These are phyloP conservation scores for Dendrolimus kikuchii DNA, from an alignment of 1,140 invertebrate genomes.

Conservation along the genomic window DNA sequence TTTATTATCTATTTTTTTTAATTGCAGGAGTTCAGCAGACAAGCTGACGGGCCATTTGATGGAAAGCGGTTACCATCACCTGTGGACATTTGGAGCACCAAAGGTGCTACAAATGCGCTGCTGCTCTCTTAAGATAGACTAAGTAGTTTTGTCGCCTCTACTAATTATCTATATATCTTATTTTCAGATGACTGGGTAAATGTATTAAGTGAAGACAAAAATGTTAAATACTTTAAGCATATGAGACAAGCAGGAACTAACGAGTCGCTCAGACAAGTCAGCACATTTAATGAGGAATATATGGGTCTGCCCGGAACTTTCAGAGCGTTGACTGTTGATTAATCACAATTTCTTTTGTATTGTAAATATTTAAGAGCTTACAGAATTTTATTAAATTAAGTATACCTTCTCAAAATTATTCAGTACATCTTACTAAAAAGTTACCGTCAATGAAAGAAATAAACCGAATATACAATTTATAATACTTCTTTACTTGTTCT, in stretches of 20 bases:
- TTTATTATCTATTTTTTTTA: too few relatives aligned
- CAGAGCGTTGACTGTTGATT: slow-evolving; percentile 17
- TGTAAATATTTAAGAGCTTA: neutral
- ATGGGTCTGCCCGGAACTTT: slow-evolving; percentile 17
- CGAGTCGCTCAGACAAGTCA: slow-evolving; percentile 4
- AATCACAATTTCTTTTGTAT: neutral
- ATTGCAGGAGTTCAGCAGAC: neutral
- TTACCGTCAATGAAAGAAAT: too few relatives aligned
- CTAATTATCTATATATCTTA: slow-evolving; percentile 1
- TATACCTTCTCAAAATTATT: too few relatives aligned
- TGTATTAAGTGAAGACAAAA: slow-evolving; percentile 18
- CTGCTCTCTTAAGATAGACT: too few relatives aligned
- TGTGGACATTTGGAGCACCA: too few relatives aligned
- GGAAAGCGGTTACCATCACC: too few relatives aligned
- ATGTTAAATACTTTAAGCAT: slow-evolving; percentile 15
- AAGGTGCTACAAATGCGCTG: too few relatives aligned
- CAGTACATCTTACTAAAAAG: too few relatives aligned
- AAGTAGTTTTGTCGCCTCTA: neutral
- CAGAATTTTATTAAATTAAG: too few relatives aligned
- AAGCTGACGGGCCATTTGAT: too few relatives aligned
- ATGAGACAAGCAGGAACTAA: slow-evolving; percentile 10
- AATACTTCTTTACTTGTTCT: too few relatives aligned
- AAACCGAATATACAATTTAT: too few relatives aligned
- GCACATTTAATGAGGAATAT: slow-evolving; percentile 13
- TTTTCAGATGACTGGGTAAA: slow-evolving; percentile 24